Percentiles rank a stretch among this genome's conserved stretches.
Conservation (phyloP, 2,888 invertebrate genomes). For the Altica lythri region DNA sequence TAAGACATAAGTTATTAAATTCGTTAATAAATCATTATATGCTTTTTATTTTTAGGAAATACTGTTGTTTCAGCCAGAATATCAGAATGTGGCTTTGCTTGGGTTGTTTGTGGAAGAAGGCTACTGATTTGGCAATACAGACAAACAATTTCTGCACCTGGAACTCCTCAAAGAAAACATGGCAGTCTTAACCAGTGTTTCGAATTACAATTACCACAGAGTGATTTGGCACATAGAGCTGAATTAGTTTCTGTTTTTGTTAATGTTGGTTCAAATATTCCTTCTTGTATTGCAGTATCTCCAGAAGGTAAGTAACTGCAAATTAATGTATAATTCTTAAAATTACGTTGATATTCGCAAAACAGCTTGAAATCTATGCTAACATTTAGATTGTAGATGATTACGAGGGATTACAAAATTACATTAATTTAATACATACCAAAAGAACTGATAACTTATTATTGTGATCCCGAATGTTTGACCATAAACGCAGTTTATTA, state of each 20-base stretch:
- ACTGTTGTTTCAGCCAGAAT: constrained; percentile 59
- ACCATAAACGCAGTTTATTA: neutral
- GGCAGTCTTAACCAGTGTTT: constrained; percentile 68
- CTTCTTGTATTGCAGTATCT: constrained; percentile 89
- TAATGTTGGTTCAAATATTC: constrained; percentile 63
- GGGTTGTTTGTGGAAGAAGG: constrained; percentile 79
- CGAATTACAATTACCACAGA: constrained; percentile 87
- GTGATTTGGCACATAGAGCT: constrained; percentile 89
- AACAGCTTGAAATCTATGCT: no score
- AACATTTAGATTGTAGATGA: no score
- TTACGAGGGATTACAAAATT: no score
- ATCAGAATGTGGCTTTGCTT: constrained; percentile 61
- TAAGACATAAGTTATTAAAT: constrained; percentile 48
- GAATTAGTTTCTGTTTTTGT: constrained; percentile 78
- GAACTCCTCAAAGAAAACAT: constrained; percentile 58
- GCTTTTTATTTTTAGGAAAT: constrained; percentile 46
- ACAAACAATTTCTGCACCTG: constrained; percentile 50
- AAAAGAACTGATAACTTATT: no score
- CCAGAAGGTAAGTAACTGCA: constrained; percentile 77
- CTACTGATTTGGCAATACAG: constrained; percentile 85
- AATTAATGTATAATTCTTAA: no score
- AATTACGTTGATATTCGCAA: no score
- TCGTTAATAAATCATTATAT: constrained; percentile 5
- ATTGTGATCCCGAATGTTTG: no score
- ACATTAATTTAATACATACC: no score